These are phyloP conservation scores for Heliconius aoede DNA, from an alignment of 2,888 invertebrate species.

Conservation along the genomic window DNA sequence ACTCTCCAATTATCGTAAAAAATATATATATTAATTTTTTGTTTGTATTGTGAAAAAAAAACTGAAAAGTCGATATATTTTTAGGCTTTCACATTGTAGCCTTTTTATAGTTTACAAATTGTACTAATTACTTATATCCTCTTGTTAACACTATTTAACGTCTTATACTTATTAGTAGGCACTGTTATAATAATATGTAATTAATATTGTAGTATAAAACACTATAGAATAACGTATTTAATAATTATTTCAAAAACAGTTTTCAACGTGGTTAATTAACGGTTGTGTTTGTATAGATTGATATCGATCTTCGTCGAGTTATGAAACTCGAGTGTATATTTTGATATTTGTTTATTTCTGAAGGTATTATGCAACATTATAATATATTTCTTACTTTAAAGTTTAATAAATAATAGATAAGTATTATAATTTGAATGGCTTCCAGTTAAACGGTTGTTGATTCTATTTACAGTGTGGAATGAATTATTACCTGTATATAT, in stretches of 20 bases:
- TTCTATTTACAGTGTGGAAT: no score
- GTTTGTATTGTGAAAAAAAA: background rate
- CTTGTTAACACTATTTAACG: conserved; percentile 21
- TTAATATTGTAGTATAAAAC: conserved; percentile 13
- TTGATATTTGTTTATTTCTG: background rate
- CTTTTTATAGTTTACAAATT: background rate
- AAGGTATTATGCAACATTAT: no score
- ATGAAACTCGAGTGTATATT: conserved; percentile 34
- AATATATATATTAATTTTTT: no score
- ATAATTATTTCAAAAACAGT: conserved; percentile 47
- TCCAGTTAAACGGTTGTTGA: no score
- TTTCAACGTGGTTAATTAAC: conserved; percentile 47
- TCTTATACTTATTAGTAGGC: background rate
- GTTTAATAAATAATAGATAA: no score
- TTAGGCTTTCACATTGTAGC: background rate
- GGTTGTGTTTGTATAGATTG: conserved; percentile 46
- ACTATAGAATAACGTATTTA: conserved; percentile 48
- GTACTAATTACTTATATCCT: background rate
- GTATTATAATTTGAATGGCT: no score
- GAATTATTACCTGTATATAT: no score
- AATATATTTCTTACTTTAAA: no score
- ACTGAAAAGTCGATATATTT: background rate
- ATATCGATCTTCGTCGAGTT: conserved; percentile 46
- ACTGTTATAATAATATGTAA: conserved; percentile 6
- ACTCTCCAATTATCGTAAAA: no score